Evolutionary conservation across 2,888 invertebrate genomes (phyloP).

Genomic region (Melieria crassipennis): DNA sequence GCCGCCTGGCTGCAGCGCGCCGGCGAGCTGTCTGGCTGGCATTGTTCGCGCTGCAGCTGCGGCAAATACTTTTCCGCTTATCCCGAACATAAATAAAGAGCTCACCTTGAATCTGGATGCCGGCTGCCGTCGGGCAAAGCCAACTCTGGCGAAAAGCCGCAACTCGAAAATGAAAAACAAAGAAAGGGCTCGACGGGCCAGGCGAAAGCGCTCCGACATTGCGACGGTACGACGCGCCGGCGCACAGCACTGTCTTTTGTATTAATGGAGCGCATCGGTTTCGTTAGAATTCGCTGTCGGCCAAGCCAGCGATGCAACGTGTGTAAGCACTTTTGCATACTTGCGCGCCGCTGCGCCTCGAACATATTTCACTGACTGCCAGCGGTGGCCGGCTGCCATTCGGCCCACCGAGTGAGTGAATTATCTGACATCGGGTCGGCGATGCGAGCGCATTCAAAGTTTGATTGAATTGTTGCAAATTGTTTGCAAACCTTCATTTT

Average conservation of each 20-base stretch:
- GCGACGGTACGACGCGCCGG: too few species aligned
- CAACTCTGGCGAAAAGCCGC: background rate
- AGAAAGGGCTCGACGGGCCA: background rate
- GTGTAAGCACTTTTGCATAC: too few species aligned
- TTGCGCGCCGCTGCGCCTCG: too few species aligned
- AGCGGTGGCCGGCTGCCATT: slow-evolving; percentile 1
- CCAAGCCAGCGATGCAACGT: too few species aligned
- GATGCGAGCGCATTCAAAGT: slow-evolving; percentile 45
- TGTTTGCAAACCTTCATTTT: slow-evolving; percentile 51
- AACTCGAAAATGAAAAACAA: background rate
- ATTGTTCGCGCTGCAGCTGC: background rate
- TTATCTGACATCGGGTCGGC: slow-evolving; percentile 53
- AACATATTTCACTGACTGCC: background rate
- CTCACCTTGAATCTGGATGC: slow-evolving; percentile 55
- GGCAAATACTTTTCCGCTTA: slow-evolving; percentile 54
- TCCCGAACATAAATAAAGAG: slow-evolving; percentile 47
- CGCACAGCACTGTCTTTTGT: too few species aligned
- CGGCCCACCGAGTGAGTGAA: slow-evolving; percentile 25
- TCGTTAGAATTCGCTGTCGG: too few species aligned
- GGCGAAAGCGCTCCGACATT: background rate
- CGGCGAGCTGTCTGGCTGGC: slow-evolving; percentile 30
- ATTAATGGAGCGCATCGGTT: too few species aligned
- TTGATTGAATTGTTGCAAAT: slow-evolving; percentile 64
- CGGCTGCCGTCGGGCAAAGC: slow-evolving; percentile 15
- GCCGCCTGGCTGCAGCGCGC: slow-evolving; percentile 20